Evolutionary conservation across 2,888 invertebrate genomes (phyloP).

Genomic region (Eupithecia insigniata): DNA sequence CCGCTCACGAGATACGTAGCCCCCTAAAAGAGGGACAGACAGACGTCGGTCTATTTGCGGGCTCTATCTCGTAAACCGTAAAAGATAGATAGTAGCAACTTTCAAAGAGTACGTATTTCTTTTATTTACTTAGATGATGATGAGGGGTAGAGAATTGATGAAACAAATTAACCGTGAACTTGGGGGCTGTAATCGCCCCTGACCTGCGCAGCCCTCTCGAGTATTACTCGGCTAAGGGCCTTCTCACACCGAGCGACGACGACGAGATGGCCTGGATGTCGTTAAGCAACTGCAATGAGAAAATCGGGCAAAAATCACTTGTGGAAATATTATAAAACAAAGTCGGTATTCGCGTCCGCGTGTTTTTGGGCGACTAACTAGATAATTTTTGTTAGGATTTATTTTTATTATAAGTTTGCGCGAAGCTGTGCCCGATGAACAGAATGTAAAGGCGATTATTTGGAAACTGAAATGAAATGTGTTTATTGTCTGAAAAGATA

Average conservation of each 20-base stretch:
- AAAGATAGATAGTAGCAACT: not conserved
- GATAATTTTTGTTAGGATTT: not conserved
- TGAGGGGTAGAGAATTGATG: not conserved
- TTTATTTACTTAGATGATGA: not conserved
- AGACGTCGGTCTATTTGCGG: not conserved
- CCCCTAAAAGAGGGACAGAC: too few species aligned
- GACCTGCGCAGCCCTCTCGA: not conserved
- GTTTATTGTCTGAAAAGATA: too few species aligned
- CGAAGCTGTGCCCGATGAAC: too few species aligned
- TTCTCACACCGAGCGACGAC: not conserved
- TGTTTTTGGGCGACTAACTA: not conserved
- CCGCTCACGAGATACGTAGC: too few species aligned
- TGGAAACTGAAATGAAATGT: too few species aligned
- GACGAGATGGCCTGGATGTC: not conserved
- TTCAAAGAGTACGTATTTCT: too few species aligned
- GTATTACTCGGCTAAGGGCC: not conserved
- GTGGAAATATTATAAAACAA: not conserved
- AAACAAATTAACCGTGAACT: conserved; percentile 5
- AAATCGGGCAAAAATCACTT: not conserved
- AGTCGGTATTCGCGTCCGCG: not conserved
- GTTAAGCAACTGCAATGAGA: not conserved
- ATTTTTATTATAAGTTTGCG: too few species aligned
- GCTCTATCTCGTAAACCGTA: not conserved
- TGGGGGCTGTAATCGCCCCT: not conserved
- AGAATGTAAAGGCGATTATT: too few species aligned